Conservation (phyloP, 2,113 vertebrate genomes). For the Antechinus flavipes region DNA sequence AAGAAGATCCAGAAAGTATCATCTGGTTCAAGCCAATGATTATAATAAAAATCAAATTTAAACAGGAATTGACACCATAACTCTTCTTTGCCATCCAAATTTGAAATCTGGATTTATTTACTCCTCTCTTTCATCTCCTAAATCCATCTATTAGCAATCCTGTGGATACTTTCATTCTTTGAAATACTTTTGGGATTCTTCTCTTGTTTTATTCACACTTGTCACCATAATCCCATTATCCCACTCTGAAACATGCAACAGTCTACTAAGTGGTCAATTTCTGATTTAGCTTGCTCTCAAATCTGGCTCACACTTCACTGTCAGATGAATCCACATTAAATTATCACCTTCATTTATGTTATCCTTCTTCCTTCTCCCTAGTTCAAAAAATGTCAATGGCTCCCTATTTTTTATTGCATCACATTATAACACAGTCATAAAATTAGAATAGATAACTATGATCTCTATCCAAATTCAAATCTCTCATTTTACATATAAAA, state of each 20-base stretch:
- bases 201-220: background rate
- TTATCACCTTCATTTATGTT: background rate
- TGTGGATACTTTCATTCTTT: background rate
- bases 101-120: background rate
- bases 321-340: background rate
- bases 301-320: background rate
- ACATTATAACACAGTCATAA: background rate
- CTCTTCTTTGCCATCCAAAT: conserved; percentile 10
- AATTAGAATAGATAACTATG: background rate
- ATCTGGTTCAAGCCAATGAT: background rate
- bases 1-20: conserved; percentile 16
- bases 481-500: background rate
- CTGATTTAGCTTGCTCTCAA: background rate
- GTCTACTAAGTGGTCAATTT: background rate
- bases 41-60: background rate
- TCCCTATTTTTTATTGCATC: background rate
- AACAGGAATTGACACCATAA: background rate
- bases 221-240: background rate
- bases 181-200: background rate
- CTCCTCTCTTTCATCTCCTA: background rate
- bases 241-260: background rate
- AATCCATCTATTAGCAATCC: background rate
- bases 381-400: background rate
- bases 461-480: background rate
- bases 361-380: background rate